These are phyloP conservation scores for Mystacornis crossleyi DNA, from an alignment of 2,113 vertebrate species.

Conservation along the genomic window DNA sequence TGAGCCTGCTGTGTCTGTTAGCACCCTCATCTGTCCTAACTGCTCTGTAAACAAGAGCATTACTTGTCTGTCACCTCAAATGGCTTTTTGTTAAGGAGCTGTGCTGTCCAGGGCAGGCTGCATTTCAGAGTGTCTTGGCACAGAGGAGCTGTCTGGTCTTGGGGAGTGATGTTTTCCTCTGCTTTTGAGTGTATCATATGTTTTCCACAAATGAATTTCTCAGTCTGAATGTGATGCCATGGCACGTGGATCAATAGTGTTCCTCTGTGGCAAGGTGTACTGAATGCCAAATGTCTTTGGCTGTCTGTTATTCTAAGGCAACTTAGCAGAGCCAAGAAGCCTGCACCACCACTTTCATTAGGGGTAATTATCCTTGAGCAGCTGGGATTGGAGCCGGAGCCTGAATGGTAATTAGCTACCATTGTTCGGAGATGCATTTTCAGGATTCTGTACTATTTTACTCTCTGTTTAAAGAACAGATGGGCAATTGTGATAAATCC, in stretches of 20 bases:
- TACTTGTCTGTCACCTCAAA: not conserved
- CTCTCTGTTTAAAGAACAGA: not conserved
- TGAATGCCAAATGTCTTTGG: slow-evolving; percentile 43
- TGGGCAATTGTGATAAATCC: not conserved
- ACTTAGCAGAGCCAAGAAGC: slow-evolving; percentile 44
- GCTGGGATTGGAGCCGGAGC: slow-evolving; percentile 30
- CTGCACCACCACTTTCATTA: slow-evolving; percentile 58
- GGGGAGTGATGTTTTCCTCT: slow-evolving; percentile 26
- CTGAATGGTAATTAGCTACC: slow-evolving; percentile 56
- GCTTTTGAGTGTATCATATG: slow-evolving; percentile 26
- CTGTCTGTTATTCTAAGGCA: slow-evolving; percentile 5
- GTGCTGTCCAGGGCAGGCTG: not conserved
- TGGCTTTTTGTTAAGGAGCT: not conserved
- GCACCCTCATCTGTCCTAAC: not conserved
- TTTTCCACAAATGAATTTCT: slow-evolving; percentile 30
- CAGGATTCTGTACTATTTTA: slow-evolving; percentile 23
- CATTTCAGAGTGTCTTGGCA: slow-evolving; percentile 2
- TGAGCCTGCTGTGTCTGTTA: not conserved
- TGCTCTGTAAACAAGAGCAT: not conserved
- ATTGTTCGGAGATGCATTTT: slow-evolving; percentile 12
- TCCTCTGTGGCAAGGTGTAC: slow-evolving; percentile 47
- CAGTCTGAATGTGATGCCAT: not conserved
- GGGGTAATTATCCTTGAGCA: slow-evolving; percentile 55
- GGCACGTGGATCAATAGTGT: slow-evolving; percentile 4
- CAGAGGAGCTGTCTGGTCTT: not conserved